phyloP scores from a whole-genome alignment of 2,888 invertebrate genomes.

The Lepidocyrtoides sp. region DNA sequence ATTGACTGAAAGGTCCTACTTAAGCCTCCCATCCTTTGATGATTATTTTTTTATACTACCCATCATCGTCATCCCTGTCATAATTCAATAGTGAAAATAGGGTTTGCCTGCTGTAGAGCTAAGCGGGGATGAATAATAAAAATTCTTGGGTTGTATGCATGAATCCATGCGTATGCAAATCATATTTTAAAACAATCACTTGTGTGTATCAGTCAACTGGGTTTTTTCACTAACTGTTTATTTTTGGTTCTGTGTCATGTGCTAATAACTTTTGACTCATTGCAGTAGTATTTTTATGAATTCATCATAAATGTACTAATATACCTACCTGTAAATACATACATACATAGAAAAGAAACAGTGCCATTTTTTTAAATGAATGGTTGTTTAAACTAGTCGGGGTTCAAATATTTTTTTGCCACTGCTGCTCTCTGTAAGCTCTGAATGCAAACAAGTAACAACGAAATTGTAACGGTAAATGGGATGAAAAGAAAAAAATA shows the following conservation, averaged over 20 bases:
- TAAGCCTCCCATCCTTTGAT: too few relatives aligned
- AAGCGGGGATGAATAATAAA: neutral
- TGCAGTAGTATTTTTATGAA: neutral
- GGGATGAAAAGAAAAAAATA: too few relatives aligned
- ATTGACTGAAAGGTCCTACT: constrained; percentile 42
- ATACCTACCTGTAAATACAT: too few relatives aligned
- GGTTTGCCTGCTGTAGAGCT: neutral
- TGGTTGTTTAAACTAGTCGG: neutral
- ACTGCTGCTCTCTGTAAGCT: neutral
- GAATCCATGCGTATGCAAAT: constrained; percentile 5
- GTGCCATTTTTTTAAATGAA: constrained; percentile 2
- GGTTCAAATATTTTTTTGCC: neutral
- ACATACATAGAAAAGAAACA: neutral
- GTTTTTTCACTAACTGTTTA: constrained; percentile 23
- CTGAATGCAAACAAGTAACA: neutral
- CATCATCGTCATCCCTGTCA: neutral
- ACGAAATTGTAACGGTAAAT: neutral
- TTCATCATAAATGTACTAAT: constrained; percentile 10
- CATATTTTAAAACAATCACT: constrained; percentile 31
- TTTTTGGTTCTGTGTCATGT: constrained; percentile 26
- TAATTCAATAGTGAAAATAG: constrained; percentile 15
- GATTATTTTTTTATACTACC: constrained; percentile 1
- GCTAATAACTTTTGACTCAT: constrained; percentile 9
- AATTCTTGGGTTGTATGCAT: neutral
- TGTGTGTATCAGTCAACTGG: neutral